Percentiles rank a stretch among this genome's conserved stretches.
Evolutionary conservation across 1,140 invertebrate genomes (phyloP).

Genomic region (Alviniconcha marisindica): DNA sequence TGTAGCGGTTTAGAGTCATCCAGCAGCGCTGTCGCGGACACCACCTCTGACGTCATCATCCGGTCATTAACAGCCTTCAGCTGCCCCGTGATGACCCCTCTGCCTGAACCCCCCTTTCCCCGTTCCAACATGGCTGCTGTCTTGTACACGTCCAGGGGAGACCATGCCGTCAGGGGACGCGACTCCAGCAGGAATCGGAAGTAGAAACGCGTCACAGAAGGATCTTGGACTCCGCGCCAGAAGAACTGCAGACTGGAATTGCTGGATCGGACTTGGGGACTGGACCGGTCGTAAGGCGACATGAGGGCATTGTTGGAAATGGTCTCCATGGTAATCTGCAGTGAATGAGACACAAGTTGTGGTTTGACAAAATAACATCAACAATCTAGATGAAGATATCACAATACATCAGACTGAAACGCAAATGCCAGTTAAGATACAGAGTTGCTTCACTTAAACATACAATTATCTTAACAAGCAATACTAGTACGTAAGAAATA

Average conservation of each 20-base stretch:
- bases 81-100: background rate
- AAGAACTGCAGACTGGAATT: slow-evolving; percentile 17
- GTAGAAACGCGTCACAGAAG: background rate
- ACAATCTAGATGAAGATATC: too few relatives aligned
- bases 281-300: slow-evolving; percentile 10
- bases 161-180: background rate
- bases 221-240: background rate
- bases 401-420: too few relatives aligned
- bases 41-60: background rate
- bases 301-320: slow-evolving; percentile 2
- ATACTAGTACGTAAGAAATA: too few relatives aligned
- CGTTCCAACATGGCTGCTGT: background rate
- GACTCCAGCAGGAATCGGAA: slow-evolving; percentile 2
- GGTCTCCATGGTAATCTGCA: background rate
- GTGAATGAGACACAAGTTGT: background rate
- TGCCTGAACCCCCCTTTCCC: background rate
- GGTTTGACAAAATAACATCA: too few relatives aligned
- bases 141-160: background rate
- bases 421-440: too few relatives aligned
- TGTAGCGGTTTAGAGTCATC: slow-evolving; percentile 20
- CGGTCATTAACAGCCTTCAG: slow-evolving; percentile 19
- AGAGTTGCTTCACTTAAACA: too few relatives aligned
- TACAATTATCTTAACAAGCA: too few relatives aligned
- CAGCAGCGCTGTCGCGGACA: slow-evolving; percentile 20
- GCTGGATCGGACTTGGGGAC: background rate